phyloP scores from a whole-genome alignment of 2,888 invertebrate genomes.

The Ornithoptera alexandrae region DNA sequence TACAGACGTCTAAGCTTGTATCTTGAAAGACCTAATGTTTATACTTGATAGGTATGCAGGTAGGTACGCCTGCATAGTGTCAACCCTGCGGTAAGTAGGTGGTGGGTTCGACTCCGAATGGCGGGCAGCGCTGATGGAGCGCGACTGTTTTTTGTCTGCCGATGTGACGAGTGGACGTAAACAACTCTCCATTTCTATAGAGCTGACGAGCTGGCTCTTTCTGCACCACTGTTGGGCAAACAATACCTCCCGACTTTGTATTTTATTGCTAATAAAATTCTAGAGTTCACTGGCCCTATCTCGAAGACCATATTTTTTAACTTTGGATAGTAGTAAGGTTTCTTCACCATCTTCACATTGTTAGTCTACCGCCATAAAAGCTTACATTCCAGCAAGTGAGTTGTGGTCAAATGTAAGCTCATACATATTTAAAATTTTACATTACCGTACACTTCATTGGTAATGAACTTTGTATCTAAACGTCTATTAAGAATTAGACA shows the following conservation, averaged over 20 bases:
- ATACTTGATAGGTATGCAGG: too few species aligned
- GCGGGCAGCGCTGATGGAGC: constrained; percentile 9
- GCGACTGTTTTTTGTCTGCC: constrained; percentile 23
- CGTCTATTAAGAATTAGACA: not conserved
- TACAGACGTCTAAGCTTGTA: too few species aligned
- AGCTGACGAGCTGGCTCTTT: not conserved
- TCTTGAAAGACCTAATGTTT: too few species aligned
- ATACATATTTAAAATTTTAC: not conserved
- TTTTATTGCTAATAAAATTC: too few species aligned
- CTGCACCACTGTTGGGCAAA: not conserved
- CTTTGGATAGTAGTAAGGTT: too few species aligned
- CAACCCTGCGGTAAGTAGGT: constrained; percentile 19
- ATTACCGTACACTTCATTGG: not conserved
- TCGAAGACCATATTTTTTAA: too few species aligned
- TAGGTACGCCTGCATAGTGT: not conserved
- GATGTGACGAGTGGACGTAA: constrained; percentile 39
- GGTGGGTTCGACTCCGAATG: constrained; percentile 7
- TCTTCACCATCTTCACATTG: too few species aligned
- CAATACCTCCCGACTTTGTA: too few species aligned
- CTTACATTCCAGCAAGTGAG: too few species aligned
- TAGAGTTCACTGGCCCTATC: too few species aligned
- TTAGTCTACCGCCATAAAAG: too few species aligned
- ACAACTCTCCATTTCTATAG: constrained; percentile 42
- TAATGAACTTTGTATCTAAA: not conserved
- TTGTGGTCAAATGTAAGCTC: too few species aligned